Evolutionary conservation across 2,113 vertebrate genomes (phyloP).

Genomic region (Mohoua ochrocephala): DNA sequence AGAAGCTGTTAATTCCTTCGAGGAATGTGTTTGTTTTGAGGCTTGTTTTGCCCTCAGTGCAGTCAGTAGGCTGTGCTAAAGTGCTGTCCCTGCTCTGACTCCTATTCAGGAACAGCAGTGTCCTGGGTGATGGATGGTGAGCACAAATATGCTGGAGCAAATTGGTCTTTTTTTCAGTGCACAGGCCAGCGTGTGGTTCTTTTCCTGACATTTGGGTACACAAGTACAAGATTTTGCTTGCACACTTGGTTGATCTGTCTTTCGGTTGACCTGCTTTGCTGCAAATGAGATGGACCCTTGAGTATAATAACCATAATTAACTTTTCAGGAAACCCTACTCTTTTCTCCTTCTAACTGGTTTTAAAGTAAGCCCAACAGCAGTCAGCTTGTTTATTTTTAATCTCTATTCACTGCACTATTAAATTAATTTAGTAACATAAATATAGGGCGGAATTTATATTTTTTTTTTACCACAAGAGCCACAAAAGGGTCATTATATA

Average conservation of each 20-base stretch:
- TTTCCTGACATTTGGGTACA: background rate
- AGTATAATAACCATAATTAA: background rate
- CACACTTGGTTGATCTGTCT: background rate
- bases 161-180: background rate
- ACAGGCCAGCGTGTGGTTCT: background rate
- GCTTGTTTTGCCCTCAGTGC: background rate
- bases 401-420: background rate
- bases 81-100: background rate
- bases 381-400: background rate
- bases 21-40: background rate
- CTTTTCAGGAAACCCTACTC: background rate
- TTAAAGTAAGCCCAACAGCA: background rate
- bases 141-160: background rate
- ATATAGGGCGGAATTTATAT: background rate
- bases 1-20: background rate
- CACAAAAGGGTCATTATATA: background rate
- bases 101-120: accelerated
- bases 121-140: background rate
- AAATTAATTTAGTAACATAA: background rate
- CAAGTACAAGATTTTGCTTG: background rate
- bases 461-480: background rate
- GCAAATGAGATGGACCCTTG: background rate
- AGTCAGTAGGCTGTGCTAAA: background rate
- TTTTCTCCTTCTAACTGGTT: background rate
- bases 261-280: background rate